phyloP scores from a whole-genome alignment of 35 echinoderm and acorn worm species.

The Acanthaster planci region DNA sequence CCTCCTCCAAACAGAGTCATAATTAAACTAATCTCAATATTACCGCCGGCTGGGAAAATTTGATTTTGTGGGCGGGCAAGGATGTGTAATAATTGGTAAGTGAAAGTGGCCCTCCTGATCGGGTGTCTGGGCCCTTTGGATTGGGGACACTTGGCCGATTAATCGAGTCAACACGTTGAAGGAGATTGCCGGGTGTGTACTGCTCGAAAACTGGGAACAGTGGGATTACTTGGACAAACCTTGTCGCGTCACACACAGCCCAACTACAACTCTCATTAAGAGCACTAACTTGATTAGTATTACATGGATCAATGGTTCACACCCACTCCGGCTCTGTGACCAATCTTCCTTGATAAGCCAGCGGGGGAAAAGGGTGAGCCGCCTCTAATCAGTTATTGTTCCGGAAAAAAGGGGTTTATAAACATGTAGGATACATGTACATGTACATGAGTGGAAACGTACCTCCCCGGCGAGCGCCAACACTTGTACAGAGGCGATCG shows the following conservation, averaged over 20 bases:
- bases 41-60: constrained; percentile 44
- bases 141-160: constrained; percentile 18
- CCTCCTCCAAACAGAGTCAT: constrained; percentile 14
- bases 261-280: not conserved
- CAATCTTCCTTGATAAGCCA: not conserved
- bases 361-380: not conserved
- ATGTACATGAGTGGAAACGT: too few relatives aligned
- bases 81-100: constrained; percentile 56
- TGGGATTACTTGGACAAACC: not conserved
- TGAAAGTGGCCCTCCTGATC: constrained; percentile 47
- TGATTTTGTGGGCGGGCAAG: constrained; percentile 39
- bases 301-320: not conserved
- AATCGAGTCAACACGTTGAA: constrained; percentile 29
- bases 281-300: constrained; percentile 15
- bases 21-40: constrained; percentile 59
- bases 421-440: too few relatives aligned
- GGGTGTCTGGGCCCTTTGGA: constrained; percentile 30
- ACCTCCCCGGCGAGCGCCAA: too few relatives aligned
- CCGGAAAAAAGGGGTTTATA: constrained; percentile 2
- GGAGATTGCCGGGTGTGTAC: not conserved
- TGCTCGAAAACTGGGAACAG: not conserved
- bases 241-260: not conserved
- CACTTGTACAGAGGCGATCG: too few relatives aligned
- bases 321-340: not conserved
- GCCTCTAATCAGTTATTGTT: constrained; percentile 8